Conservation (phyloP, 2,797 vertebrate genomes). For the Centropyge bicolor region DNA sequence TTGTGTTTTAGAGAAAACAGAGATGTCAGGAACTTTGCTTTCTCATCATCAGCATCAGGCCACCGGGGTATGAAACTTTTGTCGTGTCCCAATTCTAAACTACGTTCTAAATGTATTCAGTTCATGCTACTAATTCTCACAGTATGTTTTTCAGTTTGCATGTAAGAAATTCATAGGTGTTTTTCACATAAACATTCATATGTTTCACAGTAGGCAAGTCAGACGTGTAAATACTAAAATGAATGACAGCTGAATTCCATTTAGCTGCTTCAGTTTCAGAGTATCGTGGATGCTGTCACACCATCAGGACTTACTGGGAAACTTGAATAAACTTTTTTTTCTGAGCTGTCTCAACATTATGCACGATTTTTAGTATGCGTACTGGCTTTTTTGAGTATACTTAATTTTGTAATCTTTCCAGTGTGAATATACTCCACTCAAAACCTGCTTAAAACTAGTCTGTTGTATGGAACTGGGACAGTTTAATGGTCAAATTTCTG, state of each 20-base stretch:
- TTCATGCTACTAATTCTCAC: neutral
- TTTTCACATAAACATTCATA: neutral
- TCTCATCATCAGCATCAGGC: neutral
- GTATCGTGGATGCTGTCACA: neutral
- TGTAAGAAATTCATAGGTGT: neutral
- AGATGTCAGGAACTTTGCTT: neutral
- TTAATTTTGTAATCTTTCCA: slow-evolving; percentile 25
- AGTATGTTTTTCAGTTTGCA: neutral
- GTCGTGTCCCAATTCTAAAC: too few species aligned
- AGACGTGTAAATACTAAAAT: neutral
- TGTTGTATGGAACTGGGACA: neutral
- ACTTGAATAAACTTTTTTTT: neutral
- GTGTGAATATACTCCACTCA: slow-evolving; percentile 18
- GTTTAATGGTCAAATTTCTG: slow-evolving; percentile 15
- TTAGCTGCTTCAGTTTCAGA: neutral
- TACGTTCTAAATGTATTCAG: neutral
- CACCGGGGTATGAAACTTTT: neutral
- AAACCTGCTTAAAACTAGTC: slow-evolving; percentile 10
- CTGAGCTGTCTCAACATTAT: neutral
- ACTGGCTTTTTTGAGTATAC: neutral
- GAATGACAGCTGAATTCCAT: neutral
- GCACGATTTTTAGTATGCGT: neutral
- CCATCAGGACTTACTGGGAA: neutral
- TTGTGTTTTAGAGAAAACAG: neutral
- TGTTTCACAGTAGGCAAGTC: neutral